Conservation (phyloP, 2,888 invertebrate genomes). For the Allophyes oxyacanthae region DNA sequence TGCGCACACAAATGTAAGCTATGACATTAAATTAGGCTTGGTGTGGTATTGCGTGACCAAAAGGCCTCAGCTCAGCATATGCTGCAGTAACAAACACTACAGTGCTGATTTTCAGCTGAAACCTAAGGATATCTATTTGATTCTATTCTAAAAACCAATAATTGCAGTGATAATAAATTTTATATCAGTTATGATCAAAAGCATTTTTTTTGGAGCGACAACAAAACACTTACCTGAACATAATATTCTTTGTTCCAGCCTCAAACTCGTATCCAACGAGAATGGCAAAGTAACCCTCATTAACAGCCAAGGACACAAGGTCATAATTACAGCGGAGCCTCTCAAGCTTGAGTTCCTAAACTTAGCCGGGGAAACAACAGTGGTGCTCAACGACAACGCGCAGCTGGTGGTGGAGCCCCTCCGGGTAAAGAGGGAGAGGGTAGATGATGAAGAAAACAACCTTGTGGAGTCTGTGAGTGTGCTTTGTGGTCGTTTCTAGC, state of each 20-base stretch:
- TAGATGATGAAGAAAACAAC: constrained; percentile 73
- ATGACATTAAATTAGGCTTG: too few species aligned
- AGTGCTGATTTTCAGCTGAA: too few species aligned
- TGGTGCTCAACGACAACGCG: constrained; percentile 96
- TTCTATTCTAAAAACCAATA: too few species aligned
- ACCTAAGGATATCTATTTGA: too few species aligned
- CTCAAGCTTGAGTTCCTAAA: constrained; percentile 95
- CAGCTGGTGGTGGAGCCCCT: constrained; percentile 97
- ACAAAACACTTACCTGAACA: too few species aligned
- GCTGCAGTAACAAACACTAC: too few species aligned
- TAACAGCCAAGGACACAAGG: constrained; percentile 81
- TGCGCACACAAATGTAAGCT: too few species aligned
- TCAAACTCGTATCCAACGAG: constrained; percentile 76
- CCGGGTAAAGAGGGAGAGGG: constrained; percentile 90
- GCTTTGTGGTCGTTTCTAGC: constrained; percentile 50
- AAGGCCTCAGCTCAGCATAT: too few species aligned
- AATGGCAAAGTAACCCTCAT: constrained; percentile 70
- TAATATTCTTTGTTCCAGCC: constrained; percentile 62
- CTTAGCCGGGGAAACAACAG: constrained; percentile 91
- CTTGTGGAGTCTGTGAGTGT: constrained; percentile 74
- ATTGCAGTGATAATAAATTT: too few species aligned
- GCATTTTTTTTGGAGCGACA: too few species aligned
- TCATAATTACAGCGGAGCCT: constrained; percentile 92
- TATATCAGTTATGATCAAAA: too few species aligned
- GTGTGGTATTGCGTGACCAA: too few species aligned